phyloP scores from a whole-genome alignment of 2,888 invertebrate species.

The Exephanes ischioxanthus region DNA sequence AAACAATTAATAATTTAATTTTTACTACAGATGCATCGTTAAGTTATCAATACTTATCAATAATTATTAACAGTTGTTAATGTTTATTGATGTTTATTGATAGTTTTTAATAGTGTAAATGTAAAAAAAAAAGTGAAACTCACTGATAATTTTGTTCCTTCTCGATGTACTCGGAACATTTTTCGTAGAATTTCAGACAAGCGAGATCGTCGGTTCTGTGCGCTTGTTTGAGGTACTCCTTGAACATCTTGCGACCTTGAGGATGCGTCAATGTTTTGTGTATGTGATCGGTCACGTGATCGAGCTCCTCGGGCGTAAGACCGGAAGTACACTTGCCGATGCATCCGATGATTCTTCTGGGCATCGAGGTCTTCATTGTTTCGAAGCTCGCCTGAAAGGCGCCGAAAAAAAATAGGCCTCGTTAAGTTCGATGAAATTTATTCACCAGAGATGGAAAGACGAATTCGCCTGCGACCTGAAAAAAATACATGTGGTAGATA shows the following conservation, averaged over 20 bases:
- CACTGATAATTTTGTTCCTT: conserved; percentile 69
- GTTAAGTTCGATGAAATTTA: not conserved
- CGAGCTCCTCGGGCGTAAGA: conserved; percentile 74
- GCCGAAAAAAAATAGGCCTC: not conserved
- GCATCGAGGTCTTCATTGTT: conserved; percentile 71
- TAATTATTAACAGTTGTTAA: too few relatives aligned
- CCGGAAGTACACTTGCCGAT: conserved; percentile 79
- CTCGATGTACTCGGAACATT: conserved; percentile 69
- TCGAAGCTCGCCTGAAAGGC: conserved; percentile 34
- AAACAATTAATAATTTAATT: too few relatives aligned
- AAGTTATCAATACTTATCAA: too few relatives aligned
- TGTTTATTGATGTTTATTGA: too few relatives aligned
- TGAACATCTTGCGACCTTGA: conserved; percentile 75
- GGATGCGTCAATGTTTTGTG: conserved; percentile 72
- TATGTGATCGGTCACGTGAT: conserved; percentile 78
- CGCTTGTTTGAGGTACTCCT: conserved; percentile 72
- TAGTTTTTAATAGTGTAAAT: too few relatives aligned
- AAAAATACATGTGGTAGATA: not conserved
- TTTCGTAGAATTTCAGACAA: conserved; percentile 77
- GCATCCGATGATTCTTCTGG: conserved; percentile 74
- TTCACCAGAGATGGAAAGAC: not conserved
- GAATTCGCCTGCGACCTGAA: not conserved
- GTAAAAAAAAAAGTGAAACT: conserved; percentile 44
- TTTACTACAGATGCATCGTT: too few relatives aligned
- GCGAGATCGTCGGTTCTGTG: conserved; percentile 71